A percentile compares a stretch with the other conserved stretches of the same genome.
Conservation (phyloP, 2,113 vertebrate genomes). For the Choloepus hoffmanni region DNA sequence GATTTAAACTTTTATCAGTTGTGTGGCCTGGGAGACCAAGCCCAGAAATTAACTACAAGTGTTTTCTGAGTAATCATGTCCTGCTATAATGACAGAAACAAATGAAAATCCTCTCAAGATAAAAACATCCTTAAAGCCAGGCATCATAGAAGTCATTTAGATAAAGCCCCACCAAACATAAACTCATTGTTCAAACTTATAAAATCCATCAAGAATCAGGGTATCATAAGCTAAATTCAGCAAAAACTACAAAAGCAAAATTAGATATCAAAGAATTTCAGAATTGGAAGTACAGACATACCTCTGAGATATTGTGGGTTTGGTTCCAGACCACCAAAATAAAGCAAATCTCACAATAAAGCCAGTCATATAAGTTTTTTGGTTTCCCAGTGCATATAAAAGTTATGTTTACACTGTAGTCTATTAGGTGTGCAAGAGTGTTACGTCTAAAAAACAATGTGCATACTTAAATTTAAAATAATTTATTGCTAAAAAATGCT, state of each 20-base stretch:
- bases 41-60: conserved; percentile 38
- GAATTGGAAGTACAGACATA: background rate
- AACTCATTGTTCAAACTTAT: conserved; percentile 32
- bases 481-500: no score
- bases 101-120: conserved; percentile 29
- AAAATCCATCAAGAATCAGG: conserved; percentile 5
- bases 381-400: no score
- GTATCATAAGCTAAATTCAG: background rate
- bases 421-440: no score
- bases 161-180: background rate
- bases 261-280: background rate
- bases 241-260: background rate
- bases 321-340: no score
- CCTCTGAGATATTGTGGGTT: no score
- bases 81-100: background rate
- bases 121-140: conserved; percentile 35
- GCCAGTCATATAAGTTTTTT: no score
- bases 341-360: no score
- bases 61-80: background rate
- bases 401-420: no score
- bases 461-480: no score
- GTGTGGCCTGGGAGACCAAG: background rate
- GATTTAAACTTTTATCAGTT: conserved; percentile 40
- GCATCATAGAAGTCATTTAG: background rate
- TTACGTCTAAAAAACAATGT: no score